Base-by-base conservation (phyloP, 1,140 invertebrate species). In the Neodiprion pinetum region DNA sequence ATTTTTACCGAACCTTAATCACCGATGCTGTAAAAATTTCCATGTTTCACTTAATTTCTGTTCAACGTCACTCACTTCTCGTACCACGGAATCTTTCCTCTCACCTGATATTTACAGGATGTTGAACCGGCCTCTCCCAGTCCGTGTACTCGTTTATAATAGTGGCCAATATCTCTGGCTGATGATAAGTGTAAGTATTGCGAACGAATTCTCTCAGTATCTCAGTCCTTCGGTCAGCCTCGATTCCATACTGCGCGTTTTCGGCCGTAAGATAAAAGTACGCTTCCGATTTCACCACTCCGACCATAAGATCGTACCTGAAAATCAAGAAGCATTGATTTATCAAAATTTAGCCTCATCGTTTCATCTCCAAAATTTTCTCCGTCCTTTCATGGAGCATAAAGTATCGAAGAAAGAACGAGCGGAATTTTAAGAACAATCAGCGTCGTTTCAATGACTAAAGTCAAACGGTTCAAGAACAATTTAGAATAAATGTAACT, bases 81-180 rank as follows among this genome's bases (percentile, higher is more conserved):
- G 28, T 40, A 40, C 28, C 28, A 40, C 28, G 5, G 1, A 40
- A 40, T 5, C 28, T 1, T 40, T 40, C 28, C 28, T 40, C 40
- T 48, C 40, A 93, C 93, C 92, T 92, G 67, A 97, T 95, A 87
- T 95, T 96, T 78, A 97, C 95, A 40, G 96, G 96, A 92, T 98
- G 96, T 82, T 97, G 95, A 9, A 96, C 93, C 3, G 97, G 96
- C 78, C 95, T 91, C 82, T 98, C 96, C 97, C 97, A 99, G 85
- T 99, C 97, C 3, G 96, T 98, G 87, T 99, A 99, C 85, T 99
- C 97, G 87, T 99, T 98, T 78, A 99, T 94, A 80, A 96, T 95
- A 9, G 95, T 96, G 2, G 95, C 95, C 53, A 96, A 89, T 79
- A 96, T 96, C 87, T 96, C 95, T 8, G 93, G 93, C 65, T 95